Evolutionary conservation across 1,140 invertebrate species (phyloP).

Genomic region (Metopolophium dirhodum): DNA sequence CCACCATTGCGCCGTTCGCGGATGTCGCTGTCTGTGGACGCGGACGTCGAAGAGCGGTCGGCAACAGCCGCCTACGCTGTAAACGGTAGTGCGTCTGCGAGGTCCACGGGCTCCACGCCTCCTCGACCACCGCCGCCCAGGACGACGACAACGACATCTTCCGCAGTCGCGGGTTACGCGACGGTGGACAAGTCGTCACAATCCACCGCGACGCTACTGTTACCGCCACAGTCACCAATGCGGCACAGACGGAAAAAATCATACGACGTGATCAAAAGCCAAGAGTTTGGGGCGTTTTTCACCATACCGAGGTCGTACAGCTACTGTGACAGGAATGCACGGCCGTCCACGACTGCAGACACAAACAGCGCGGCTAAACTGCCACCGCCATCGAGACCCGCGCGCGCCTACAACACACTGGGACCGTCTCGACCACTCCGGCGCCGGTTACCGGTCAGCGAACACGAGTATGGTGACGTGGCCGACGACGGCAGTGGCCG

Average conservation of each 20-base stretch:
- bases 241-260: slow-evolving; percentile 64
- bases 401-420: slow-evolving; percentile 74
- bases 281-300: slow-evolving; percentile 63
- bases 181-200: slow-evolving; percentile 69
- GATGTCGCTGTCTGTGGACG: slow-evolving; percentile 19
- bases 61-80: not conserved
- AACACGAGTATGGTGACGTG: slow-evolving; percentile 61
- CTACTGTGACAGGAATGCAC: no score
- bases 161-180: slow-evolving; percentile 68
- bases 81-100: slow-evolving; percentile 69
- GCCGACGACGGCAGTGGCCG: slow-evolving; percentile 9
- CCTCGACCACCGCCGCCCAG: not conserved
- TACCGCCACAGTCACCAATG: slow-evolving; percentile 67
- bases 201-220: slow-evolving; percentile 61
- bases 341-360: not conserved
- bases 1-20: slow-evolving; percentile 44
- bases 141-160: not conserved
- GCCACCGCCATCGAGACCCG: slow-evolving; percentile 65
- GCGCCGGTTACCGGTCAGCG: slow-evolving; percentile 65
- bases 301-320: slow-evolving; percentile 63
- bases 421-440: slow-evolving; percentile 68
- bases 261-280: slow-evolving; percentile 58
- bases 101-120: slow-evolving; percentile 66
- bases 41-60: not conserved
- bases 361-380: no score